Evolutionary conservation across 2,113 vertebrate genomes (phyloP).

Genomic region (Columba livia): DNA sequence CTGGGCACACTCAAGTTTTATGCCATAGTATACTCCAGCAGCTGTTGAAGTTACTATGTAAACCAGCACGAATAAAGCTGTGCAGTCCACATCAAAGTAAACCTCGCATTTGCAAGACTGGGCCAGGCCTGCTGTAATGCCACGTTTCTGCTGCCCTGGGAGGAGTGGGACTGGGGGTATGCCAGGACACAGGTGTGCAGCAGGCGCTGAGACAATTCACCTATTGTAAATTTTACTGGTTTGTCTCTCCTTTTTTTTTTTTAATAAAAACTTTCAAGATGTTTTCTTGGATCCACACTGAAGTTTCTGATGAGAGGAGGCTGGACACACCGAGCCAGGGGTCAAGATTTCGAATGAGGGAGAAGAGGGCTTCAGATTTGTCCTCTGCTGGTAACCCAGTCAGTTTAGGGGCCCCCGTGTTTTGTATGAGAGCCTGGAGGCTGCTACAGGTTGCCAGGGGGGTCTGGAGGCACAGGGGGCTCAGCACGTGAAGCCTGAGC

Average conservation of each 20-base stretch:
- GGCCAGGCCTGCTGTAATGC: background rate
- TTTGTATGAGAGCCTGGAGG: rapidly evolving
- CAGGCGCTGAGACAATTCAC: background rate
- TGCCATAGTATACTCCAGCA: background rate
- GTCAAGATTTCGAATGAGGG: background rate
- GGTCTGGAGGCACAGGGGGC: background rate
- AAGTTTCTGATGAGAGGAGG: background rate
- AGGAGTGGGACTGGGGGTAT: rapidly evolving
- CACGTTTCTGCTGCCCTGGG: background rate
- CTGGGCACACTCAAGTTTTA: conserved; percentile 7
- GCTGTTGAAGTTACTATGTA: conserved; percentile 6
- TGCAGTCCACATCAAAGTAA: background rate
- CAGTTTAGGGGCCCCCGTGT: rapidly evolving
- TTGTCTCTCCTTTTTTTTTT: no score
- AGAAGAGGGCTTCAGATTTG: background rate
- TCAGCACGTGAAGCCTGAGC: rapidly evolving
- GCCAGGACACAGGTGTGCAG: rapidly evolving
- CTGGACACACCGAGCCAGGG: background rate
- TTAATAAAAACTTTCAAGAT: background rate
- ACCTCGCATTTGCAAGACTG: background rate
- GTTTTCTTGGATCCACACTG: background rate
- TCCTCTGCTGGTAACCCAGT: rapidly evolving
- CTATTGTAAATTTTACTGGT: background rate
- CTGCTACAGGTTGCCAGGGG: rapidly evolving
- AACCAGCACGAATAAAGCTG: background rate